phyloP scores from a whole-genome alignment of 2,113 vertebrate genomes.

The Coptodon rendalli region DNA sequence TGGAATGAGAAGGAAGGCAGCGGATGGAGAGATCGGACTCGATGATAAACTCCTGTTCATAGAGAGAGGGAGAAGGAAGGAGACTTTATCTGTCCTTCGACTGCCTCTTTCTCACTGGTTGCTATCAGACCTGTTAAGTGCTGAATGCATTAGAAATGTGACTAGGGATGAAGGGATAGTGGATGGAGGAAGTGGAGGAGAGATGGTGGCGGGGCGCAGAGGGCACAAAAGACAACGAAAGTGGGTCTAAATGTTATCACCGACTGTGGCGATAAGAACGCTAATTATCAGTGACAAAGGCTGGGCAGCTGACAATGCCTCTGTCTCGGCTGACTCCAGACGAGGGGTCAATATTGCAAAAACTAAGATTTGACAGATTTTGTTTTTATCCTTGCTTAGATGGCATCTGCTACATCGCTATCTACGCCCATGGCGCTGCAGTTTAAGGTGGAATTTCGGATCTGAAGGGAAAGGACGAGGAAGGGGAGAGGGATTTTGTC shows the following conservation, averaged over 20 bases:
- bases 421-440: background rate
- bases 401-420: background rate
- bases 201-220: background rate
- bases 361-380: constrained; percentile 16
- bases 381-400: background rate
- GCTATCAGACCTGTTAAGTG: constrained; percentile 60
- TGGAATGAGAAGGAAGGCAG: constrained; percentile 48
- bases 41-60: constrained; percentile 63
- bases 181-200: constrained; percentile 15
- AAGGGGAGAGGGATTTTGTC: background rate
- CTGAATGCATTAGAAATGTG: constrained; percentile 56
- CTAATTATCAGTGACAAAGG: constrained; percentile 58
- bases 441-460: background rate
- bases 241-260: constrained; percentile 54
- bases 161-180: constrained; percentile 28
- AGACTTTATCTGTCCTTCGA: constrained; percentile 60
- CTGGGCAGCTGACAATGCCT: background rate
- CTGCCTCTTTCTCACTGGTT: constrained; percentile 37
- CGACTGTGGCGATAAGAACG: constrained; percentile 20
- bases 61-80: constrained; percentile 21
- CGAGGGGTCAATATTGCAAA: constrained; percentile 22
- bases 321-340: background rate
- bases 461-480: constrained; percentile 3
- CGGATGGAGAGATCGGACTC: constrained; percentile 50
- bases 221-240: constrained; percentile 21